These are phyloP conservation scores for Aphelenchoides avenae DNA, from an alignment of 1,140 invertebrate genomes.

Conservation along the genomic window DNA sequence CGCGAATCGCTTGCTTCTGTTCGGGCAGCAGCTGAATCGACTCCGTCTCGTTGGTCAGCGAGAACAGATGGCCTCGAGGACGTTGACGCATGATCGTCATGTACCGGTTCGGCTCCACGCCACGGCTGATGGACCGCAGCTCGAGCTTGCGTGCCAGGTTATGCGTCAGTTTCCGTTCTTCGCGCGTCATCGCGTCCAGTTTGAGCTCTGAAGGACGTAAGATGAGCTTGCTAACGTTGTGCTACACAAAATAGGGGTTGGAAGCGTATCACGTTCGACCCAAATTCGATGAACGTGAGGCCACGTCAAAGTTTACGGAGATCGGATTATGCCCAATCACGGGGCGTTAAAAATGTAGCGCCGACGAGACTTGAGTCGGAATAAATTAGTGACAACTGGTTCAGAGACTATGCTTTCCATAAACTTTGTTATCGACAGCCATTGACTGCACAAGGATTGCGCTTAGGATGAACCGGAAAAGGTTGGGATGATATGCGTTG, in stretches of 20 bases:
- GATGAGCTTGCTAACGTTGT: background rate
- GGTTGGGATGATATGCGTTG: too few relatives aligned
- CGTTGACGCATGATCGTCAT: constrained; percentile 9
- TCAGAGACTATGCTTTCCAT: background rate
- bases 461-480: background rate
- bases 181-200: constrained; percentile 7
- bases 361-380: background rate
- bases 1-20: background rate
- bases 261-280: background rate
- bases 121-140: constrained; percentile 14
- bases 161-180: constrained; percentile 8
- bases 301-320: background rate
- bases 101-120: constrained; percentile 12
- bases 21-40: constrained; percentile 4
- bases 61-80: constrained; percentile 3
- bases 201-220: constrained; percentile 8
- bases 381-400: background rate
- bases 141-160: constrained; percentile 8
- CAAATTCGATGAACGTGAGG: background rate
- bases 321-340: background rate
- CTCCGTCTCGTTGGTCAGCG: constrained; percentile 12
- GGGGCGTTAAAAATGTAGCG: background rate
- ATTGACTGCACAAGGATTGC: background rate
- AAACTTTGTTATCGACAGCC: background rate
- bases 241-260: background rate